These are phyloP conservation scores for Epizoanthus fatuus DNA, from an alignment of 92 coral and sea anemone species.

Conservation along the genomic window DNA sequence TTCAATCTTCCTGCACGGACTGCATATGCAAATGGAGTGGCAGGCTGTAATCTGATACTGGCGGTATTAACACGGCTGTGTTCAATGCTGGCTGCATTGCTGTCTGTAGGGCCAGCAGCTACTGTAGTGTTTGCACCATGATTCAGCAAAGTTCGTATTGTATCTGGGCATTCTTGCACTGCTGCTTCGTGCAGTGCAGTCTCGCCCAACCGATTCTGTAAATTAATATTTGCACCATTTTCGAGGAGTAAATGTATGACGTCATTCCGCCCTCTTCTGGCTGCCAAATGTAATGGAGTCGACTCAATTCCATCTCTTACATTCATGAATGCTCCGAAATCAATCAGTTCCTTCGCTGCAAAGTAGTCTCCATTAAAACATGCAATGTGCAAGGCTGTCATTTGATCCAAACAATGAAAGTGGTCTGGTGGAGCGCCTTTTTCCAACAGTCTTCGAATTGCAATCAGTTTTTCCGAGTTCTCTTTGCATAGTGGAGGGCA, in stretches of 20 bases:
- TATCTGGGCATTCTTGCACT: slow-evolving; percentile 31
- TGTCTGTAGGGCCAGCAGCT: not conserved
- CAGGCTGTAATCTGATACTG: not conserved
- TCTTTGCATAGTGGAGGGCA: slow-evolving; percentile 46
- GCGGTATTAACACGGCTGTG: too few relatives aligned
- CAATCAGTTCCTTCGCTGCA: slow-evolving; percentile 47
- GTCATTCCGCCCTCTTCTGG: not conserved
- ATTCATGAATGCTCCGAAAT: slow-evolving; percentile 53
- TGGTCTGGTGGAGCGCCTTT: slow-evolving; percentile 58
- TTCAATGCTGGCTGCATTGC: too few relatives aligned
- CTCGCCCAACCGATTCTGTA: slow-evolving; percentile 33
- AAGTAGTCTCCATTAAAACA: slow-evolving; percentile 42
- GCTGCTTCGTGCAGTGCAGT: slow-evolving; percentile 61
- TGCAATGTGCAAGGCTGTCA: slow-evolving; percentile 60
- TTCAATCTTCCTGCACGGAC: slow-evolving; percentile 50
- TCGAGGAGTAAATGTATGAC: slow-evolving; percentile 30
- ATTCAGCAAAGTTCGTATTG: slow-evolving; percentile 36
- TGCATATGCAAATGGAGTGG: slow-evolving; percentile 47
- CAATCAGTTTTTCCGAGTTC: slow-evolving; percentile 46
- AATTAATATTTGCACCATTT: slow-evolving; percentile 52
- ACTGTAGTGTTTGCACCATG: slow-evolving; percentile 45
- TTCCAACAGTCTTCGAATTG: slow-evolving; percentile 42
- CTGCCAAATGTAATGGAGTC: slow-evolving; percentile 59
- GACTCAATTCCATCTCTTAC: slow-evolving; percentile 24
- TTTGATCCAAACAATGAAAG: not conserved